These are phyloP conservation scores for Rhadinocentrus ornatus DNA, from an alignment of 2,797 vertebrate genomes.

Conservation along the genomic window DNA sequence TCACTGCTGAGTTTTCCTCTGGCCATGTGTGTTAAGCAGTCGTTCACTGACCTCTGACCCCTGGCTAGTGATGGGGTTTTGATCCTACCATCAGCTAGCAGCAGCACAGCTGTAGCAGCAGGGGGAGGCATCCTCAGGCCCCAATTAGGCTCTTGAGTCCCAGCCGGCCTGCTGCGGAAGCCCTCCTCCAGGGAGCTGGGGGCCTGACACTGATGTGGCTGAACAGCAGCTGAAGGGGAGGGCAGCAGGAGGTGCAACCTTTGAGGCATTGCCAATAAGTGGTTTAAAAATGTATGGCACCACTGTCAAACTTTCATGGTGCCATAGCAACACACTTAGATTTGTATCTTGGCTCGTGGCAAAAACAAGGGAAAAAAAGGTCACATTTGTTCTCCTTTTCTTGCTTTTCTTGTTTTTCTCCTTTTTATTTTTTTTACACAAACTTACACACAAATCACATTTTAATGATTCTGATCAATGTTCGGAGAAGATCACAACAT, in stretches of 20 bases:
- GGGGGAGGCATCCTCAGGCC: slow-evolving; percentile 67
- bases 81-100: slow-evolving; percentile 64
- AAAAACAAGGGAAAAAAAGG: slow-evolving; percentile 33
- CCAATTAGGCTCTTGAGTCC: slow-evolving; percentile 75
- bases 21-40: slow-evolving; percentile 57
- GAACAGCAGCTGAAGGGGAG: slow-evolving; percentile 84
- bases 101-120: slow-evolving; percentile 76
- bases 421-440: neutral
- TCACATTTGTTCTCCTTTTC: slow-evolving; percentile 53
- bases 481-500: too few relatives aligned
- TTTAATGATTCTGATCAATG: neutral
- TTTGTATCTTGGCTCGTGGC: slow-evolving; percentile 41
- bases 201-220: slow-evolving; percentile 81
- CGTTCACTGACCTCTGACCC: slow-evolving; percentile 70
- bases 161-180: slow-evolving; percentile 60
- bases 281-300: slow-evolving; percentile 75
- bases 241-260: slow-evolving; percentile 76
- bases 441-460: neutral
- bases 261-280: slow-evolving; percentile 83
- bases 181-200: slow-evolving; percentile 61
- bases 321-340: slow-evolving; percentile 58
- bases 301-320: slow-evolving; percentile 71
- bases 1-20: slow-evolving; percentile 42
- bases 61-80: slow-evolving; percentile 60
- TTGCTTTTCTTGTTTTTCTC: neutral